A percentile compares a stretch with the other conserved stretches of the same genome.
Conservation (phyloP, 1,140 invertebrate genomes). For the Caerostris darwini region DNA sequence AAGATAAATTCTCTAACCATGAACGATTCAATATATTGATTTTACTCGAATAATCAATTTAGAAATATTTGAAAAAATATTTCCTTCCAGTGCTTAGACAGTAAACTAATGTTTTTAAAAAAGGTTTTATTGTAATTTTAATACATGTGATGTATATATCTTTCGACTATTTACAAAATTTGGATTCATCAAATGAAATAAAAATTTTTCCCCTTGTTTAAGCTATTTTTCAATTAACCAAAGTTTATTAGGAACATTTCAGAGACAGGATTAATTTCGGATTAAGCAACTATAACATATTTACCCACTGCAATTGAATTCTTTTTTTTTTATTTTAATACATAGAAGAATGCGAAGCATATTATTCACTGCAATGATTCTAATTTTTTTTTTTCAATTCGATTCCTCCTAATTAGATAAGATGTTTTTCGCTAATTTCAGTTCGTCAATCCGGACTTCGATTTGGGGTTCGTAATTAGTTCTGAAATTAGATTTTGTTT, state of each 20-base stretch:
- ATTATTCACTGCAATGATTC: not conserved
- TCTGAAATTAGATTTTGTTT: not conserved
- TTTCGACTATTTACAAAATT: not conserved
- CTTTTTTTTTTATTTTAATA: not conserved
- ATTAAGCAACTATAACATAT: not conserved
- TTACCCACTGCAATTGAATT: not conserved
- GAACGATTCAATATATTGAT: too few species aligned
- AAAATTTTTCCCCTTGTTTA: not conserved
- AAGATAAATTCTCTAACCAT: too few species aligned
- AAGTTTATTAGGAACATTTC: not conserved
- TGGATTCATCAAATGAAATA: not conserved
- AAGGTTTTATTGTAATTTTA: too few species aligned
- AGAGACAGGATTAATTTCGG: not conserved
- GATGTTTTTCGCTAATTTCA: not conserved
- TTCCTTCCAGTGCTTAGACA: too few species aligned
- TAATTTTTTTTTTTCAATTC: not conserved
- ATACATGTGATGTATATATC: not conserved
- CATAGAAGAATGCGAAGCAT: not conserved
- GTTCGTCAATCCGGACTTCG: not conserved
- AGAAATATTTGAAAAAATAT: too few species aligned
- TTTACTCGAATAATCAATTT: too few species aligned
- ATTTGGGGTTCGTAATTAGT: not conserved
- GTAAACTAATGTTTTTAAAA: too few species aligned
- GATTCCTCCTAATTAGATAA: not conserved
- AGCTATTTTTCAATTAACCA: not conserved